Conservation (phyloP, 2,797 vertebrate genomes). For the Zalophus californianus region DNA sequence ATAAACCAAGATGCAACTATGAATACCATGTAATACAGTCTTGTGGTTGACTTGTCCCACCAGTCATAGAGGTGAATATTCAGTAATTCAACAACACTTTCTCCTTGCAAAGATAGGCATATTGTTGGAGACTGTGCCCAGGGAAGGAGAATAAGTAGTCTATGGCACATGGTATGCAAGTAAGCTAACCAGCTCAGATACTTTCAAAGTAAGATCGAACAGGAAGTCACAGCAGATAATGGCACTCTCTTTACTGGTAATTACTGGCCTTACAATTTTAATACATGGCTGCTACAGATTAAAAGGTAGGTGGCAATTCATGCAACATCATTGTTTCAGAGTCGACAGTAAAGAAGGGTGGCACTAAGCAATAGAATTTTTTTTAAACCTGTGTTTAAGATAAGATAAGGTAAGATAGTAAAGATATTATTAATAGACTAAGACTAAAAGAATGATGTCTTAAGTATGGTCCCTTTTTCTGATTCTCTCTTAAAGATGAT, state of each 20-base stretch:
- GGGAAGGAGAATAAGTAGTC: not conserved
- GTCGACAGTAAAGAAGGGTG: slow-evolving; percentile 3
- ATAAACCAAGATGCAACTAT: slow-evolving; percentile 10
- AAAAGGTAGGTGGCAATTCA: slow-evolving; percentile 61
- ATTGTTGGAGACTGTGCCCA: not conserved
- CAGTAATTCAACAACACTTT: not conserved
- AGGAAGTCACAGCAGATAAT: slow-evolving; percentile 60
- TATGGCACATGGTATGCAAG: not conserved
- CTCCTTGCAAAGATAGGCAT: not conserved
- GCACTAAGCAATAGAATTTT: not conserved
- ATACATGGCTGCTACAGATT: slow-evolving; percentile 56
- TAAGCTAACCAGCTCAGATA: not conserved
- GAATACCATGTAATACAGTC: not conserved
- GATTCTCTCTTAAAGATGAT: slow-evolving; percentile 40
- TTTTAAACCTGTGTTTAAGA: not conserved
- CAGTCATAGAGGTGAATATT: not conserved
- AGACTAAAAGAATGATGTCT: slow-evolving; percentile 29
- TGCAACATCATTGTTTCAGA: slow-evolving; percentile 38
- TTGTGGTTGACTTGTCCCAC: not conserved
- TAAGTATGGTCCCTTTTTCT: slow-evolving; percentile 23
- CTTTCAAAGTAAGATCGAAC: slow-evolving; percentile 55
- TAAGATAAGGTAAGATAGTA: slow-evolving; percentile 17
- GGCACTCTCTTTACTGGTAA: slow-evolving; percentile 53
- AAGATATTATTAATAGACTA: slow-evolving; percentile 52
- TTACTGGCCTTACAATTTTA: slow-evolving; percentile 60